Percentiles rank a stretch among this genome's conserved stretches.
These are phyloP conservation scores for Dexiosoma caninum DNA, from an alignment of 2,888 invertebrate species.

Conservation along the genomic window DNA sequence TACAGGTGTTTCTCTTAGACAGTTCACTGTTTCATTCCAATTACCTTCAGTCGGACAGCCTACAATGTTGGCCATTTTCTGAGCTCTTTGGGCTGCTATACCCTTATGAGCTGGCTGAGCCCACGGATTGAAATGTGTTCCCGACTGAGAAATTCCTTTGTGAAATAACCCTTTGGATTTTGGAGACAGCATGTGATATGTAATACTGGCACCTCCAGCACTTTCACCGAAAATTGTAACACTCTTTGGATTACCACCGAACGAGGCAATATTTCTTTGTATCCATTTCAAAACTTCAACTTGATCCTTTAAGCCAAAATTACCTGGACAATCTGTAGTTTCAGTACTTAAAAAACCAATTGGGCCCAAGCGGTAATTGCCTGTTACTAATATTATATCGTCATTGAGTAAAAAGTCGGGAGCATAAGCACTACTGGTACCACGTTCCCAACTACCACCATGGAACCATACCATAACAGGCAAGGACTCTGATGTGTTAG, in stretches of 20 bases:
- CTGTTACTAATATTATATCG: slow-evolving; percentile 83
- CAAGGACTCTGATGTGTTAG: slow-evolving; percentile 60
- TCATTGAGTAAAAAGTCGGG: slow-evolving; percentile 85
- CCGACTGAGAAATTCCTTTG: slow-evolving; percentile 86
- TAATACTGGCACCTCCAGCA: slow-evolving; percentile 84
- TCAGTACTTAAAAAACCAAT: slow-evolving; percentile 84
- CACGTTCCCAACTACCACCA: slow-evolving; percentile 86
- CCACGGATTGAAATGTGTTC: slow-evolving; percentile 84
- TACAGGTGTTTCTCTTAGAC: slow-evolving; percentile 82
- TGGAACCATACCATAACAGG: slow-evolving; percentile 86
- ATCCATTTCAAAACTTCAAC: slow-evolving; percentile 82
- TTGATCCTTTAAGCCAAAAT: slow-evolving; percentile 84
- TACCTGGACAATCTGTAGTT: slow-evolving; percentile 82
- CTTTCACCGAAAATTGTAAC: slow-evolving; percentile 85
- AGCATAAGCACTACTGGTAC: slow-evolving; percentile 83
- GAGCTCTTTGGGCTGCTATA: slow-evolving; percentile 80
- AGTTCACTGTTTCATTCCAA: slow-evolving; percentile 80
- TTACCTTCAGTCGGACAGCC: slow-evolving; percentile 80
- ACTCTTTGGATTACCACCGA: slow-evolving; percentile 82
- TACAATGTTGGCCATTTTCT: slow-evolving; percentile 81
- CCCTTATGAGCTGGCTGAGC: slow-evolving; percentile 82
- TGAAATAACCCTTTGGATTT: slow-evolving; percentile 81
- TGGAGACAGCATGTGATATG: slow-evolving; percentile 84
- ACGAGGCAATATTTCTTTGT: slow-evolving; percentile 80
- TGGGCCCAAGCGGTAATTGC: slow-evolving; percentile 85